Conservation (phyloP, 2,797 vertebrate genomes). For the Lepus townsendii region DNA sequence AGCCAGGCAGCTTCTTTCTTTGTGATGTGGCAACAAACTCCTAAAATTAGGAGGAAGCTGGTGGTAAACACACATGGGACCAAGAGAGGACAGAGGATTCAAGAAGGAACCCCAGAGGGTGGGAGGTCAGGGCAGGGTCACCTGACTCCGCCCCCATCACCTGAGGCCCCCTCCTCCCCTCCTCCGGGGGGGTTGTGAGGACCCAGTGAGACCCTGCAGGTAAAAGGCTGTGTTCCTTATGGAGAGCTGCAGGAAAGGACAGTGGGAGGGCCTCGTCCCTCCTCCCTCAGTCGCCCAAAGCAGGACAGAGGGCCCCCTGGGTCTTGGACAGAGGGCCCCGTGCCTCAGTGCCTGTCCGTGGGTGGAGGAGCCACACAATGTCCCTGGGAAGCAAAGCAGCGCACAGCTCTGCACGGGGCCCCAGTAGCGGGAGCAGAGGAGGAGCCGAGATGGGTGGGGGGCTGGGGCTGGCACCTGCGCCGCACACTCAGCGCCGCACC, state of each 20-base stretch:
- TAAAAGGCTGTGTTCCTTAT: not conserved
- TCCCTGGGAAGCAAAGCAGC: not conserved
- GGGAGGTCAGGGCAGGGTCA: not conserved
- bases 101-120: no score
- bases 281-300: not conserved
- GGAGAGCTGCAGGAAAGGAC: not conserved
- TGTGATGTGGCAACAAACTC: not conserved
- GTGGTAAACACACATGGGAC: rapidly evolving
- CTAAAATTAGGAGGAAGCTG: not conserved
- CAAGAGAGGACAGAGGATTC: rapidly evolving
- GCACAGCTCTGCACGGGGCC: not conserved
- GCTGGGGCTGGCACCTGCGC: no score
- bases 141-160: not conserved
- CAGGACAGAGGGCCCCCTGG: not conserved
- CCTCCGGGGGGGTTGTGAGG: not conserved
- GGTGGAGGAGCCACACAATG: rapidly evolving
- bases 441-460: no score
- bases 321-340: not conserved
- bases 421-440: no score
- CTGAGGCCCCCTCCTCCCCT: not conserved
- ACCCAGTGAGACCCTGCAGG: not conserved
- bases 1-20: not conserved
- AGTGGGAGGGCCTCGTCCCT: not conserved
- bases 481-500: no score
- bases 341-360: rapidly evolving